Evolutionary conservation across 2,113 vertebrate species (phyloP), one percentile per base, ranked within the genome.

Genomic region (Macaca mulatta): DNA sequence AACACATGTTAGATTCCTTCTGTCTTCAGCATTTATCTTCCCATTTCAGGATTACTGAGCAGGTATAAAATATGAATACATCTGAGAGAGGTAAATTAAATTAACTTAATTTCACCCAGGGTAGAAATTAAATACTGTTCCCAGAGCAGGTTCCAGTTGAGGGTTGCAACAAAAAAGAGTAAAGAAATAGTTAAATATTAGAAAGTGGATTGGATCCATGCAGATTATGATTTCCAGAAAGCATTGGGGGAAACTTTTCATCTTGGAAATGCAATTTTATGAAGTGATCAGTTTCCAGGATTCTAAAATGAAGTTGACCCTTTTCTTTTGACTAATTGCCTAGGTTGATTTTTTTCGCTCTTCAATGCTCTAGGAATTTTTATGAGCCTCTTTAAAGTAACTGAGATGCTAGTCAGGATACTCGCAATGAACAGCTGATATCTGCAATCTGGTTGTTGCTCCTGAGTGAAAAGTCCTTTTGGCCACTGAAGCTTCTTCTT

Each of bases 301-400:
- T 93, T 94, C 57, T 90, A 92, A 92, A 89, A 70, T 90, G 82
- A 80, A 97, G 82, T 90, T 97, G 90, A 97, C 25, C 64, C 84
- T 95, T 93, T 96, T 70, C 25, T 3, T 97, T 90, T 89, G 86
- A 96, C 86, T 96, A 81, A 90, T 87, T 96, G 86, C 52, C 69
- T 96, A 4, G 10, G 81, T 92, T 45, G 40, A 89, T 61, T 81
- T 81, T 90, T 91, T 8, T 4, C 72, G 40, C 57, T 78, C 57
- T 20, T 83, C n/a, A 88, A 57, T 75, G 64, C 87, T 96, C 77
- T 90, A 82, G 95, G 92, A 96, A 90, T 98, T 98, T 98, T 97
- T 96, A 97, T 97, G 80, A 96, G 84, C 45, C 93, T 94, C 72
- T 98, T 96, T 94, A 96, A 95, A 92, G 96, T 96, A 92, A 89